These are phyloP conservation scores for Anodontia alba DNA, from an alignment of 2,888 invertebrate genomes.

Conservation along the genomic window DNA sequence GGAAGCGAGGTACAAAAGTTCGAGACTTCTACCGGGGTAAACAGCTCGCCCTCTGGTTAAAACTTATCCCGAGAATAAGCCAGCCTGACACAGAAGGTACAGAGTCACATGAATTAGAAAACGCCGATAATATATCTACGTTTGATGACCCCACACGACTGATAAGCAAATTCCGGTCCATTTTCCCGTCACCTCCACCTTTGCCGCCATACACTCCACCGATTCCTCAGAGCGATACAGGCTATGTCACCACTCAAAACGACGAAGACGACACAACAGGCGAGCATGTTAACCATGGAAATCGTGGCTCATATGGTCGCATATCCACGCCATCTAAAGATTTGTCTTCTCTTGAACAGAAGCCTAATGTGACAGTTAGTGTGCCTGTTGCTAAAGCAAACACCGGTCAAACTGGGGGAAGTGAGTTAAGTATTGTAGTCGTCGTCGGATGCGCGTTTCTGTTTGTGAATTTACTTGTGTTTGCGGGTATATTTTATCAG, in stretches of 20 bases:
- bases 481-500: slow-evolving; percentile 97
- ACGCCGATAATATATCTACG: slow-evolving; percentile 93
- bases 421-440: slow-evolving; percentile 86
- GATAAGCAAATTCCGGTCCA: slow-evolving; percentile 71
- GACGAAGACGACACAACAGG: slow-evolving; percentile 20
- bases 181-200: slow-evolving; percentile 79
- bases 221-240: slow-evolving; percentile 30
- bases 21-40: slow-evolving; percentile 98
- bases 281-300: background rate
- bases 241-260: slow-evolving; percentile 11
- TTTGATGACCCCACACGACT: slow-evolving; percentile 94
- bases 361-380: background rate
- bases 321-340: background rate
- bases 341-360: background rate
- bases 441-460: slow-evolving; percentile 97
- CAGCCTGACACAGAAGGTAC: slow-evolving; percentile 93
- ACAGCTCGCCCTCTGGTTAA: slow-evolving; percentile 97
- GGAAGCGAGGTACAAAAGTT: slow-evolving; percentile 91
- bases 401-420: slow-evolving; percentile 7
- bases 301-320: background rate
- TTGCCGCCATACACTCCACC: slow-evolving; percentile 69
- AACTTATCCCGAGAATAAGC: slow-evolving; percentile 95
- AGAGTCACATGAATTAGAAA: slow-evolving; percentile 92
- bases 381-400: slow-evolving; percentile 5
- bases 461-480: slow-evolving; percentile 96